Conservation (phyloP, 2,113 vertebrate genomes). For the Entomyzon cyanotis region DNA sequence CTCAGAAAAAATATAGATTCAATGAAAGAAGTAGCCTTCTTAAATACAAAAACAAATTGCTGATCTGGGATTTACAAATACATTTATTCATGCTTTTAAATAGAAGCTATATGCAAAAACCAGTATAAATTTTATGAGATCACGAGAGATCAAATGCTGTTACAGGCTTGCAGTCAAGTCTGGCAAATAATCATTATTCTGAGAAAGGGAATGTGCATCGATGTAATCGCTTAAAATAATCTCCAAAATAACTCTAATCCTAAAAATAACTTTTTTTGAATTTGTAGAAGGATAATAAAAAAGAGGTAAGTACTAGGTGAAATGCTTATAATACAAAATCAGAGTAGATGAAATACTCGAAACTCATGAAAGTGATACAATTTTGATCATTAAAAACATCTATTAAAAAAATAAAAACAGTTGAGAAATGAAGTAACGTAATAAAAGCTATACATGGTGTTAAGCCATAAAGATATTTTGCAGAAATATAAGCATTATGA, state of each 20-base stretch:
- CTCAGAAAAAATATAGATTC: not conserved
- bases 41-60: not conserved
- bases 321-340: not conserved
- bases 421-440: not conserved
- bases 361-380: not conserved
- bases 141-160: not conserved
- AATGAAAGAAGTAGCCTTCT: not conserved
- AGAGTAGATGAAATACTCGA: not conserved
- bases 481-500: not conserved
- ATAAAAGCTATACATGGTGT: not conserved
- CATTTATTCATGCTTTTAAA: constrained; percentile 26
- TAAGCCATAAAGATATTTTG: not conserved
- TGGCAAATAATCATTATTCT: constrained; percentile 13
- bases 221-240: constrained; percentile 55
- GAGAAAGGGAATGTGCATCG: not conserved
- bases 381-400: not conserved
- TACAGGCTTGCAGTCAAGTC: not conserved
- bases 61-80: constrained; percentile 9
- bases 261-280: constrained; percentile 53
- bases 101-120: constrained; percentile 20
- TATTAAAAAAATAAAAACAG: too few relatives aligned
- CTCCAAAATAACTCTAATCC: constrained; percentile 44
- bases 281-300: constrained; percentile 17
- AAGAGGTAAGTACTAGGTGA: not conserved
- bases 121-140: constrained; percentile 16